Conservation (phyloP, 2,888 invertebrate species). For the Mesochorus sp. region DNA sequence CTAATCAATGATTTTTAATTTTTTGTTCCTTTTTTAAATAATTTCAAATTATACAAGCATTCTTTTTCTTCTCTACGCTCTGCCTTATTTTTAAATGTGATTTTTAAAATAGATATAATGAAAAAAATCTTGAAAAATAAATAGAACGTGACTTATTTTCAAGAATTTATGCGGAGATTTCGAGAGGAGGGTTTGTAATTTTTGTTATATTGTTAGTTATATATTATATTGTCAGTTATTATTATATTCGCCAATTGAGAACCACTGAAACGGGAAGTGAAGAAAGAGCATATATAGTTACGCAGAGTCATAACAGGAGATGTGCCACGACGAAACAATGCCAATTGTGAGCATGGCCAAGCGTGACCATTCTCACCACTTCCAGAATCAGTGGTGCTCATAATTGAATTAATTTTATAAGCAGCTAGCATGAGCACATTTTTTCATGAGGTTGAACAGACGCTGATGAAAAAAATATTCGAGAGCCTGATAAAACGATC, state of each 20-base stretch:
- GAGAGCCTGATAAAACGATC: too few species aligned
- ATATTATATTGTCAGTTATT: neutral
- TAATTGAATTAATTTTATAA: neutral
- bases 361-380: constrained; percentile 45
- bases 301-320: constrained; percentile 35
- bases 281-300: constrained; percentile 3
- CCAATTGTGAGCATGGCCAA: constrained; percentile 39
- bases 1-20: too few species aligned
- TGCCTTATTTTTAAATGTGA: too few species aligned
- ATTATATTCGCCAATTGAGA: neutral
- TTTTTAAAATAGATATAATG: too few species aligned
- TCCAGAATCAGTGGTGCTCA: constrained; percentile 47
- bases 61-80: too few species aligned
- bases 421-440: neutral
- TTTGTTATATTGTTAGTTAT: neutral
- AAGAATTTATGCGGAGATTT: too few species aligned
- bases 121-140: too few species aligned
- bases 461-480: neutral
- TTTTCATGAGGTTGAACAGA: too few species aligned
- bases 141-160: too few species aligned
- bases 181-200: neutral
- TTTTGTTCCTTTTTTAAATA: too few species aligned
- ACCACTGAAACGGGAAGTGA: constrained; percentile 23
- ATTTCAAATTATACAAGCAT: too few species aligned
- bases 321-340: constrained; percentile 30